Conservation (phyloP, 1,140 invertebrate genomes). For the Teleopsis dalmanni region DNA sequence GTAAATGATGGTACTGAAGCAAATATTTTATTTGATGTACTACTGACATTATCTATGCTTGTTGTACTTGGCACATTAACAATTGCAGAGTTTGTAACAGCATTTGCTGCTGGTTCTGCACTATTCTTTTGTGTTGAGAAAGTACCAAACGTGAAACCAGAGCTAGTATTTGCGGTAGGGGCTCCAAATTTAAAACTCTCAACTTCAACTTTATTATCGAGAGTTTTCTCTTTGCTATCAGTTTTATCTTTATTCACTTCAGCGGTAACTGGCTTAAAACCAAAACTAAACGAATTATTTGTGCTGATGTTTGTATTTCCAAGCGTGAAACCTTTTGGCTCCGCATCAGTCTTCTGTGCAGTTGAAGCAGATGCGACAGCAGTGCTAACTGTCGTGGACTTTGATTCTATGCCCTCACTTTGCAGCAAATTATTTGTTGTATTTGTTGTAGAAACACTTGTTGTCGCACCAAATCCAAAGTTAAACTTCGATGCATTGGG, state of each 20-base stretch:
- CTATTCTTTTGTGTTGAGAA: too few relatives aligned
- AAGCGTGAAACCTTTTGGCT: constrained; percentile 44
- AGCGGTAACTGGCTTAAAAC: constrained; percentile 1
- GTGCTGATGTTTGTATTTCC: constrained; percentile 15
- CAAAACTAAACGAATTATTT: constrained; percentile 8
- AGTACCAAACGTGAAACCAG: too few relatives aligned
- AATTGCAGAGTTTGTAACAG: too few relatives aligned
- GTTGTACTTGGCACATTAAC: too few relatives aligned
- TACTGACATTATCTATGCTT: constrained; percentile 1
- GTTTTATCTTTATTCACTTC: constrained; percentile 2
- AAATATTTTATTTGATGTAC: background rate
- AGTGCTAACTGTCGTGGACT: too few relatives aligned
- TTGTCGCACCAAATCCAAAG: constrained; percentile 43
- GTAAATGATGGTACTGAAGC: too few relatives aligned
- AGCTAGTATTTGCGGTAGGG: too few relatives aligned
- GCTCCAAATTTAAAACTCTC: too few relatives aligned
- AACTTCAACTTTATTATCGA: constrained; percentile 1
- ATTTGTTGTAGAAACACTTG: constrained; percentile 5
- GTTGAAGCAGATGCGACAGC: constrained; percentile 14
- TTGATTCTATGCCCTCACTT: too few relatives aligned
- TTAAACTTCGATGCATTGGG: constrained; percentile 47
- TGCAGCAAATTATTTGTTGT: too few relatives aligned
- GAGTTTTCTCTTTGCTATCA: background rate
- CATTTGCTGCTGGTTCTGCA: too few relatives aligned
- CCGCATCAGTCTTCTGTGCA: constrained; percentile 12